Evolutionary conservation across 2,113 vertebrate species (phyloP).

Genomic region (Scomber scombrus): DNA sequence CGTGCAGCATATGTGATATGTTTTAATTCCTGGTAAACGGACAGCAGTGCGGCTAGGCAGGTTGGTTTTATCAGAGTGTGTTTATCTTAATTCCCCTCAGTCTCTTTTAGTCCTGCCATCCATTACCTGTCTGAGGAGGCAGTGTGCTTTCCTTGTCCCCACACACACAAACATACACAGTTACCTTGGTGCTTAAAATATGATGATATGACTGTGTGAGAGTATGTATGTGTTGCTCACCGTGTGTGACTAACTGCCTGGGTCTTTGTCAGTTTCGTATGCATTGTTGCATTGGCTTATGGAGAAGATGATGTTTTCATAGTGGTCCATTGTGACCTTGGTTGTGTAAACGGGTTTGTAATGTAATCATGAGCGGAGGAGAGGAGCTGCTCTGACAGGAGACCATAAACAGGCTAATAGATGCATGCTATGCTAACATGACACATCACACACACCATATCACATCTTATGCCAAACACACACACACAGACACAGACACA

Average conservation of each 20-base stretch:
- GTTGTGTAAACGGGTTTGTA: slow-evolving; percentile 66
- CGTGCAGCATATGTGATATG: slow-evolving; percentile 9
- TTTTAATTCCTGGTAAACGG: slow-evolving; percentile 80
- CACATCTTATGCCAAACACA: slow-evolving; percentile 34
- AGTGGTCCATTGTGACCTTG: slow-evolving; percentile 70
- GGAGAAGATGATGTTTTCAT: slow-evolving; percentile 69
- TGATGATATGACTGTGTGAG: slow-evolving; percentile 63
- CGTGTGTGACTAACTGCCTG: slow-evolving; percentile 69
- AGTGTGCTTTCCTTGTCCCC: slow-evolving; percentile 47
- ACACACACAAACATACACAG: slow-evolving; percentile 44
- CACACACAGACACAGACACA: background rate
- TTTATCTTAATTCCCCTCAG: slow-evolving; percentile 84
- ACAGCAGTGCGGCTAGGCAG: slow-evolving; percentile 62
- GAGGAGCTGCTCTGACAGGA: slow-evolving; percentile 65
- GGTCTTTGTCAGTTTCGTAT: slow-evolving; percentile 64
- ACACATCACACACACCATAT: slow-evolving; percentile 66
- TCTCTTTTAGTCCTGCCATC: slow-evolving; percentile 74
- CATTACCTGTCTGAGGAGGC: slow-evolving; percentile 76
- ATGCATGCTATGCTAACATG: slow-evolving; percentile 68
- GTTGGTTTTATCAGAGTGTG: slow-evolving; percentile 77
- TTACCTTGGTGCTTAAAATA: slow-evolving; percentile 69
- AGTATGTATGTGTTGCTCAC: slow-evolving; percentile 60
- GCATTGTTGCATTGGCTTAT: slow-evolving; percentile 67
- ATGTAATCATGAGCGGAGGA: slow-evolving; percentile 68
- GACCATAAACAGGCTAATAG: slow-evolving; percentile 69